Base-by-base conservation (phyloP, 2,113 vertebrate species). In the Pygoscelis antarcticus region DNA sequence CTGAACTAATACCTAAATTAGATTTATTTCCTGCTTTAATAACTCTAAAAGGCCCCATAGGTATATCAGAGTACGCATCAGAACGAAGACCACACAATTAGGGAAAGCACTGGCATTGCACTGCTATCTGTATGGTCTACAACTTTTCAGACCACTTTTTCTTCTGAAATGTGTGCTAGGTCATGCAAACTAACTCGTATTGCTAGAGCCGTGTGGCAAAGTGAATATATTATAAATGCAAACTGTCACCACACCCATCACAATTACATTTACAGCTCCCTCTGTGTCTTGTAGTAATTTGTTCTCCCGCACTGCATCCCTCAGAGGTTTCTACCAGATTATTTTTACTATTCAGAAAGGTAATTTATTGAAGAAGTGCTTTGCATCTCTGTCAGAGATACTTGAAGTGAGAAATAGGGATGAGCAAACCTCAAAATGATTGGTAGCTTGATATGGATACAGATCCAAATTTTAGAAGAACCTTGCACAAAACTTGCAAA, bases 201-300 rank as follows among this genome's bases (percentile, higher is more conserved):
- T 87, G 72, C 64, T 76, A 34, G n/a, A 95, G 68, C 78, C 11
- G 4, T 38, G 84, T 66, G 68, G 62, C 66, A 90, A 89, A 69
- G 60, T 47, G 96, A 93, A 89, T 74, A 83, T 83, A 95, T 94
- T 93, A 96, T 77, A 85, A 93, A 93, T 88, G 87, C 97, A 97
- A 93, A 92, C 89, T 95, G 91, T 93, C 95, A 95, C 84, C 82
- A 85, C 87, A 86, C 92, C 94, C 82, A 94, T 93, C 93, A 95
- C 95, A 96, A 93, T 94, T 94, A 96, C 96, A 93, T 96, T 95
- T 96, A 90, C 93, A 90, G 93, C 94, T 96, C 89, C 94, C 90
- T 94, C 89, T 86, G 91, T 81, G 91, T 93, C 91, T 95, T 97
- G 90, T 93, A 97, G 94, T 95, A 93, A 97, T 96, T 97, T 96